Conservation (phyloP, 2,797 vertebrate genomes). For the Anas georgica region DNA sequence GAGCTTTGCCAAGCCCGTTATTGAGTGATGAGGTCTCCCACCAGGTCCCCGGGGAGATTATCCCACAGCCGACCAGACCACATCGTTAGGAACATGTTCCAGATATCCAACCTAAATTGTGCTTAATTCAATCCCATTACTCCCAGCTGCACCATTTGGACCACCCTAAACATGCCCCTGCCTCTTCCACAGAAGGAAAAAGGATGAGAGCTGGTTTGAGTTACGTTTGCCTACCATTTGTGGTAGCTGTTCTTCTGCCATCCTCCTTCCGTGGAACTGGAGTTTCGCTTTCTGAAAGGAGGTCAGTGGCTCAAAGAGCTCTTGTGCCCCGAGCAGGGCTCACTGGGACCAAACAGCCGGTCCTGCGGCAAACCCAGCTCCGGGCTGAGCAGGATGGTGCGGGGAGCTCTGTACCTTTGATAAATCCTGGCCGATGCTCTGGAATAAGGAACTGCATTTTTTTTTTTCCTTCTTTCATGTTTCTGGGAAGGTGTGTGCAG, state of each 20-base stretch:
- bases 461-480: background rate
- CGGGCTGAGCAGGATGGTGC: slow-evolving; percentile 35
- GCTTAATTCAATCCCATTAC: slow-evolving; percentile 61
- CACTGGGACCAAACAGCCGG: background rate
- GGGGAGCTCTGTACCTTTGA: slow-evolving; percentile 54
- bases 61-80: slow-evolving; percentile 61
- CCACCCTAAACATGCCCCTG: slow-evolving; percentile 54
- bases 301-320: slow-evolving; percentile 57
- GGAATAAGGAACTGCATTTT: slow-evolving; percentile 20
- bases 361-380: slow-evolving; percentile 35
- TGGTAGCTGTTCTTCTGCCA: slow-evolving; percentile 62
- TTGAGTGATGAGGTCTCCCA: slow-evolving; percentile 66
- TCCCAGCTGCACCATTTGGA: slow-evolving; percentile 67
- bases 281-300: slow-evolving; percentile 46
- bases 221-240: slow-evolving; percentile 57
- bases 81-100: slow-evolving; percentile 46
- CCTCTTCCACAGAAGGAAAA: slow-evolving; percentile 8
- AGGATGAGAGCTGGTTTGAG: slow-evolving; percentile 54
- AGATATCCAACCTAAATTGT: slow-evolving; percentile 60
- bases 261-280: background rate
- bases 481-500: slow-evolving; percentile 56
- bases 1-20: slow-evolving; percentile 56
- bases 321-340: background rate
- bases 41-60: slow-evolving; percentile 50
- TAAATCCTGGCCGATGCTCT: slow-evolving; percentile 41